These are phyloP conservation scores for Cossypha dichroa DNA, from an alignment of 2,797 vertebrate genomes.

Conservation along the genomic window DNA sequence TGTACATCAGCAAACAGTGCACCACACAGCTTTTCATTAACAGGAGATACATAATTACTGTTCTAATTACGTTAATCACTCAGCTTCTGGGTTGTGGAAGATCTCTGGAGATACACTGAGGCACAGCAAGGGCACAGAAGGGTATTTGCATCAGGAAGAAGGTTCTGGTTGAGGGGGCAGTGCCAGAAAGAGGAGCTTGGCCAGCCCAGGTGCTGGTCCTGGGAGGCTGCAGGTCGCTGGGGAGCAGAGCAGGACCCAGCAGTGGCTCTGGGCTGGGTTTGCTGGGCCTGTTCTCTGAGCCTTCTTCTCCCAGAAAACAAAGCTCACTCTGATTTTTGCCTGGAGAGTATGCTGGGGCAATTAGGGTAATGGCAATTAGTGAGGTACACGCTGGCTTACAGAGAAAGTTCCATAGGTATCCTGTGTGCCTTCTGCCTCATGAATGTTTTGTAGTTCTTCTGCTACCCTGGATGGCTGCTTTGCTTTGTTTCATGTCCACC, in stretches of 20 bases:
- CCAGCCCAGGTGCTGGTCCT: neutral
- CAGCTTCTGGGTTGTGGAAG: neutral
- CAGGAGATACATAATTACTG: neutral
- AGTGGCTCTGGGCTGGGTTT: neutral
- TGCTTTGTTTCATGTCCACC: neutral
- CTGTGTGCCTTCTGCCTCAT: neutral
- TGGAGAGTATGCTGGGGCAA: neutral
- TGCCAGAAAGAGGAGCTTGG: neutral
- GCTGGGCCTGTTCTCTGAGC: neutral
- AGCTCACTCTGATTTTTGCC: neutral
- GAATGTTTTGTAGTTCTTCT: neutral
- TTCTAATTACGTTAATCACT: neutral
- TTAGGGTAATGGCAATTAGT: neutral
- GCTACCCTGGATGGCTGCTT: neutral
- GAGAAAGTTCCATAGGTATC: neutral
- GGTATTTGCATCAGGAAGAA: neutral
- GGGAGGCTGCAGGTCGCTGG: rapidly evolving
- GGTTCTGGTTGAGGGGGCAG: neutral
- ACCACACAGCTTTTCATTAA: neutral
- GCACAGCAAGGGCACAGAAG: neutral
- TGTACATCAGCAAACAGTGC: neutral
- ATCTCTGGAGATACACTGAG: neutral
- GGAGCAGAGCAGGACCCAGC: neutral
- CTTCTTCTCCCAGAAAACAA: neutral
- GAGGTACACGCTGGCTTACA: neutral